These are phyloP conservation scores for Hydraecia micacea DNA, from an alignment of 2,888 invertebrate genomes.

Conservation along the genomic window DNA sequence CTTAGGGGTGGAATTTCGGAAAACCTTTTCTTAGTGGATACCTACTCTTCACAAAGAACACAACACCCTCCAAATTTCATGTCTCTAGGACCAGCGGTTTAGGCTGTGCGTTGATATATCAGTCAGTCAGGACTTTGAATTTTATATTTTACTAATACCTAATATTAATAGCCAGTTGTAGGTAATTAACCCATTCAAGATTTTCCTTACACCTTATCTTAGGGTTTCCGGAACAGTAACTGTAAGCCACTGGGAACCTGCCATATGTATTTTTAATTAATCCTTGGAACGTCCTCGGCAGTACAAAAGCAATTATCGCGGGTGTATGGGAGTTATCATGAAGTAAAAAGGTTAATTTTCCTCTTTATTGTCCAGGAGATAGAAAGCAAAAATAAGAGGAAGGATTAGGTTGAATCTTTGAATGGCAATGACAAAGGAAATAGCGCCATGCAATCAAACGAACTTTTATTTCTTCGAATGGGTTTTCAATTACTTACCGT, in stretches of 20 bases:
- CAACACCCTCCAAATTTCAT: too few species aligned
- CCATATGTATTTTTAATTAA: conserved; percentile 72
- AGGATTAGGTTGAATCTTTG: conserved; percentile 41
- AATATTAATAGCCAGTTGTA: too few species aligned
- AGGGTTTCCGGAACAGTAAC: conserved; percentile 37
- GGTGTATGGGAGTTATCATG: conserved; percentile 65
- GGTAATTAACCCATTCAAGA: neutral
- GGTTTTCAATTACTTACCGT: neutral
- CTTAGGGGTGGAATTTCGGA: too few species aligned
- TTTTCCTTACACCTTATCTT: conserved; percentile 6
- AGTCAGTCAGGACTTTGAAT: too few species aligned
- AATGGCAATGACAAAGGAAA: neutral
- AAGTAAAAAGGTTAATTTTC: conserved; percentile 67
- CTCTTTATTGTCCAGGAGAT: conserved; percentile 64
- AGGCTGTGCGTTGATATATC: too few species aligned
- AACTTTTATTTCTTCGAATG: neutral
- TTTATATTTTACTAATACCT: too few species aligned
- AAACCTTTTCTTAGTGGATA: too few species aligned
- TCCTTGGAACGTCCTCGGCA: conserved; percentile 67
- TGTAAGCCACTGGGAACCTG: conserved; percentile 66
- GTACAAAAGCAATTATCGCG: conserved; percentile 69
- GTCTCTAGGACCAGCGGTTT: too few species aligned
- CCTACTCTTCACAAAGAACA: too few species aligned
- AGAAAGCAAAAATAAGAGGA: conserved; percentile 57
- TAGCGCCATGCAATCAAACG: neutral